Percentiles rank a stretch among this genome's conserved stretches.
These are phyloP conservation scores for Tympanoctomys barrerae DNA, from an alignment of 2,797 vertebrate genomes.

Conservation along the genomic window DNA sequence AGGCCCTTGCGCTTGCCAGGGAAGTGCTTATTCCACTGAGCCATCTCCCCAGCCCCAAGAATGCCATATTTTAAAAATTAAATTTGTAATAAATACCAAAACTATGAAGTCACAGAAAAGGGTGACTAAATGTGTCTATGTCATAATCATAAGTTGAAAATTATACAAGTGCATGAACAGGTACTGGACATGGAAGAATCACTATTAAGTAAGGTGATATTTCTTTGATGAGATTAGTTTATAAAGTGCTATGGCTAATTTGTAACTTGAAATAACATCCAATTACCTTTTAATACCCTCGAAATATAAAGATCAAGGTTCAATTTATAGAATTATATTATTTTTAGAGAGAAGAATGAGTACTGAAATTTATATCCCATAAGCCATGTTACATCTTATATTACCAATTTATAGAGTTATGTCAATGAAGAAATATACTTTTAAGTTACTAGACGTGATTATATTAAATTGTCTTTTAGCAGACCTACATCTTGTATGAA, in stretches of 20 bases:
- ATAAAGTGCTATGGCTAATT: slow-evolving; percentile 36
- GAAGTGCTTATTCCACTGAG: no score
- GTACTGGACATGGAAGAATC: not conserved
- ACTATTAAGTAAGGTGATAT: slow-evolving; percentile 20
- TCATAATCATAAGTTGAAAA: slow-evolving; percentile 7
- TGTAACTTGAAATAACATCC: not conserved
- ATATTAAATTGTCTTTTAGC: not conserved
- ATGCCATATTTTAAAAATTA: not conserved
- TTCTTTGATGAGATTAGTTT: not conserved
- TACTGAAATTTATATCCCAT: not conserved
- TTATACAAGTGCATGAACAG: not conserved
- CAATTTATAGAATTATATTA: not conserved
- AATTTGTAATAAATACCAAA: slow-evolving; percentile 44
- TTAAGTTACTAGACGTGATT: not conserved
- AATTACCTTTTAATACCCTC: not conserved
- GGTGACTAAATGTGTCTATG: not conserved
- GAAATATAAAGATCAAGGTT: not conserved
- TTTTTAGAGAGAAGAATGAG: not conserved
- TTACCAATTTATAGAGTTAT: slow-evolving; percentile 35
- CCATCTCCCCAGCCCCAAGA: not conserved
- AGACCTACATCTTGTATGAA: not conserved
- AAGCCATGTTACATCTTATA: not conserved
- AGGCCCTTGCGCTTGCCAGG: no score
- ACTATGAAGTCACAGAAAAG: slow-evolving; percentile 16
- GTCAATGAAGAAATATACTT: not conserved